Conservation (phyloP, 2,888 invertebrate species). For the Nipponacmea schrenckii region DNA sequence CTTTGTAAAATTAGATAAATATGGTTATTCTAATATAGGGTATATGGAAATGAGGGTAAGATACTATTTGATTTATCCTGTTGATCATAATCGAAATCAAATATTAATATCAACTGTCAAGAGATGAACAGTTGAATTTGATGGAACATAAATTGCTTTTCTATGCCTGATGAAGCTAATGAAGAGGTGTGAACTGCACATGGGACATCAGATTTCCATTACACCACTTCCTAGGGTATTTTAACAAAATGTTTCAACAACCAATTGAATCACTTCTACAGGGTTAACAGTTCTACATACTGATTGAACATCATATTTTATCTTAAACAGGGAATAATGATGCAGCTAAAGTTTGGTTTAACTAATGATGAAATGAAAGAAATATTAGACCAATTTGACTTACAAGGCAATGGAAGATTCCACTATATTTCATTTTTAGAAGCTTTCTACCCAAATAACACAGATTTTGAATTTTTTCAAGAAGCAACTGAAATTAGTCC, state of each 20-base stretch:
- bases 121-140: too few species aligned
- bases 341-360: constrained; percentile 42
- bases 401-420: constrained; percentile 39
- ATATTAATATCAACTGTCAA: too few species aligned
- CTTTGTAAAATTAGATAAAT: constrained; percentile 45
- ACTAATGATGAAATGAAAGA: constrained; percentile 43
- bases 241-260: too few species aligned
- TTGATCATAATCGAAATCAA: too few species aligned
- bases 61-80: background rate
- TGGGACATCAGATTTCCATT: too few species aligned
- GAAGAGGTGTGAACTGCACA: too few species aligned
- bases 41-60: constrained; percentile 43
- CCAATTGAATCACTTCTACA: too few species aligned
- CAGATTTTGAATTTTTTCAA: background rate
- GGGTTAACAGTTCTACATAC: too few species aligned
- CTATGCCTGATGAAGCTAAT: too few species aligned
- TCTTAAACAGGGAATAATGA: constrained; percentile 41
- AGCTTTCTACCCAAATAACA: background rate
- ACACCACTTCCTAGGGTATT: too few species aligned
- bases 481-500: background rate
- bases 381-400: constrained; percentile 43
- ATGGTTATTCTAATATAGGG: constrained; percentile 41
- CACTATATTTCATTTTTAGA: constrained; percentile 2
- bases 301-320: too few species aligned
- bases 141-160: too few species aligned